Conservation (phyloP, 2,113 vertebrate genomes). For the Pollimyrus isidori region DNA sequence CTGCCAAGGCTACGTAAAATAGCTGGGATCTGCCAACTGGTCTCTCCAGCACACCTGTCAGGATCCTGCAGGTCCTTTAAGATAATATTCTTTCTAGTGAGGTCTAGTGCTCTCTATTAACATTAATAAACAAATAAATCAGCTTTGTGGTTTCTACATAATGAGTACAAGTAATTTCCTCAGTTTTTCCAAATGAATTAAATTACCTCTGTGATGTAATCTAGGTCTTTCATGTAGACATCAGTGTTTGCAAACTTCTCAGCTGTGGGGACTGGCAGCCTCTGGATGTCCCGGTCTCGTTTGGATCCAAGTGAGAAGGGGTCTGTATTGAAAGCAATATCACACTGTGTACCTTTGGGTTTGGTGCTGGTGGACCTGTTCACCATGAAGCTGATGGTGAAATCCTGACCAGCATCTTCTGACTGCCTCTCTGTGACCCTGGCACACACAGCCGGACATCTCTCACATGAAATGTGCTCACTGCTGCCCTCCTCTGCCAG, state of each 20-base stretch:
- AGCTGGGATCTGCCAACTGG: background rate
- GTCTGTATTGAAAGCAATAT: background rate
- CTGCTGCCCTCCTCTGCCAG: background rate
- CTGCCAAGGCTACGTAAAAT: background rate
- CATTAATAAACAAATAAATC: background rate
- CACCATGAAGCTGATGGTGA: constrained; percentile 31
- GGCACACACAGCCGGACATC: background rate
- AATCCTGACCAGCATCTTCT: constrained; percentile 30
- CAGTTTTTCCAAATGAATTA: background rate
- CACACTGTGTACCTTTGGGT: background rate
- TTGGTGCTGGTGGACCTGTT: constrained; percentile 21
- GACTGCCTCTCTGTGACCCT: constrained; percentile 10
- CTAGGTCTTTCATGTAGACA: constrained; percentile 51
- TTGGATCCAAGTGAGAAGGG: background rate
- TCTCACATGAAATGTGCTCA: background rate
- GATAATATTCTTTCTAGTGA: background rate
- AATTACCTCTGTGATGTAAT: constrained; percentile 44
- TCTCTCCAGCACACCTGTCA: background rate
- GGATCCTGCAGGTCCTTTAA: background rate
- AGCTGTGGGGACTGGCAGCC: constrained; percentile 25
- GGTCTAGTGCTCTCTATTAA: background rate
- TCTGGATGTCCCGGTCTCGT: constrained; percentile 35
- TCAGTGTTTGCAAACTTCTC: constrained; percentile 48
- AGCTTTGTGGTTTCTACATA: background rate
- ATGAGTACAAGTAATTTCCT: background rate